Evolutionary conservation across 2,797 vertebrate genomes (phyloP).

Genomic region (Oryzias sinensis): DNA sequence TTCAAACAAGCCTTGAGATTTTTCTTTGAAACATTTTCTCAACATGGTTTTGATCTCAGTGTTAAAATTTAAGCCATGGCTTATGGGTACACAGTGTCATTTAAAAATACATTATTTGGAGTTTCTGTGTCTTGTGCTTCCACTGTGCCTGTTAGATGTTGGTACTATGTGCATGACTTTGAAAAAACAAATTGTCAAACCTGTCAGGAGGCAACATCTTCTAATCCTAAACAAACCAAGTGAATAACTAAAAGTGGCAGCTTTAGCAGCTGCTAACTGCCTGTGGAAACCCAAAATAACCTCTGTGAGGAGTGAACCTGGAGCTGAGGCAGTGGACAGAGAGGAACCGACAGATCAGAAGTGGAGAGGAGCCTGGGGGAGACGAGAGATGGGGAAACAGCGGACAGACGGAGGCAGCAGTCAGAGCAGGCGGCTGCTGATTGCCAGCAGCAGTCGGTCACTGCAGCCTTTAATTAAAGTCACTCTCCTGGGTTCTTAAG

Average conservation of each 20-base stretch:
- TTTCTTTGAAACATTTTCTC: no score
- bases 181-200: neutral
- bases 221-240: slow-evolving; percentile 11
- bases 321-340: slow-evolving; percentile 18
- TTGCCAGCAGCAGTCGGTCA: slow-evolving; percentile 70
- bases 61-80: neutral
- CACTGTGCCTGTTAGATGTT: neutral
- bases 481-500: slow-evolving; percentile 64
- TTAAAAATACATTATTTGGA: slow-evolving; percentile 1
- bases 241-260: slow-evolving; percentile 4
- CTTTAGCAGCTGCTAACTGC: slow-evolving; percentile 26
- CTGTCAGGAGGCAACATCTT: neutral
- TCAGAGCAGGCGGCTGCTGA: slow-evolving; percentile 57
- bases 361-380: slow-evolving; percentile 19
- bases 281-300: slow-evolving; percentile 23
- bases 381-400: slow-evolving; percentile 7
- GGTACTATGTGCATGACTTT: neutral
- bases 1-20: no score
- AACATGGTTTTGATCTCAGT: no score
- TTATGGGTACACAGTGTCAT: neutral
- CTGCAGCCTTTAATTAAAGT: slow-evolving; percentile 73
- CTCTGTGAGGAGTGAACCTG: neutral
- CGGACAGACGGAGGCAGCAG: slow-evolving; percentile 44
- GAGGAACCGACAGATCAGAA: slow-evolving; percentile 22
- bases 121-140: neutral